Percentiles rank a stretch among this genome's conserved stretches.
Evolutionary conservation across 2,797 vertebrate genomes (phyloP).

Genomic region (Tadarida brasiliensis): DNA sequence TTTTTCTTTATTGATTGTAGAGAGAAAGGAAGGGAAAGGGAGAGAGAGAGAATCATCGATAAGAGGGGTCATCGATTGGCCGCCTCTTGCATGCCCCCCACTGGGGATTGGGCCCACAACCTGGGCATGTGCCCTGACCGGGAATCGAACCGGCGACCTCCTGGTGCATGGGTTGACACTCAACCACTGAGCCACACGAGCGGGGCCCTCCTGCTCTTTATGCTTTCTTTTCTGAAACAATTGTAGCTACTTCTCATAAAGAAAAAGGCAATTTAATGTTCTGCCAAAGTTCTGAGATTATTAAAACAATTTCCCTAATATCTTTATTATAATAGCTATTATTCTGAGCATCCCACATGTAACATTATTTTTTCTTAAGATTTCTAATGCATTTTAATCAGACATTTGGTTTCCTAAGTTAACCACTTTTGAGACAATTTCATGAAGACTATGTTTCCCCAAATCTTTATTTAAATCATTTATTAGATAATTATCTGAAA

Average conservation of each 20-base stretch:
- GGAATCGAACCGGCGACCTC: too few relatives aligned
- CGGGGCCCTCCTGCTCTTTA: background rate
- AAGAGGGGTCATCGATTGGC: too few relatives aligned
- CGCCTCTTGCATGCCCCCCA: too few relatives aligned
- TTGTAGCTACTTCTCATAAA: slow-evolving; percentile 51
- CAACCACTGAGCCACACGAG: too few relatives aligned
- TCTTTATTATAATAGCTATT: slow-evolving; percentile 81
- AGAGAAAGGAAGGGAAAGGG: too few relatives aligned
- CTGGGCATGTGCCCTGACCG: too few relatives aligned
- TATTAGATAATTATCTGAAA: slow-evolving; percentile 67
- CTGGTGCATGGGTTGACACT: too few relatives aligned
- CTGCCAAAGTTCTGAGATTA: slow-evolving; percentile 79
- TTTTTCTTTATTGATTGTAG: too few relatives aligned
- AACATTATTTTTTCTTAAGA: slow-evolving; percentile 78
- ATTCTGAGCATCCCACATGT: slow-evolving; percentile 74
- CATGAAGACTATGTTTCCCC: slow-evolving; percentile 37
- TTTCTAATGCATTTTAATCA: slow-evolving; percentile 75
- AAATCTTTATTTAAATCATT: slow-evolving; percentile 56
- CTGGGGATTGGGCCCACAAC: too few relatives aligned
- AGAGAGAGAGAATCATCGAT: too few relatives aligned
- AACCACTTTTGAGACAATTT: slow-evolving; percentile 59
- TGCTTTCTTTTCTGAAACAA: slow-evolving; percentile 57
- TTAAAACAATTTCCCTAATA: slow-evolving; percentile 80
- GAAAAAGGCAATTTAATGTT: slow-evolving; percentile 81
- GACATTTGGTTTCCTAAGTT: slow-evolving; percentile 74